Evolutionary conservation across 2,888 invertebrate species (phyloP).

Genomic region (Himalopsyche kuldschensis): DNA sequence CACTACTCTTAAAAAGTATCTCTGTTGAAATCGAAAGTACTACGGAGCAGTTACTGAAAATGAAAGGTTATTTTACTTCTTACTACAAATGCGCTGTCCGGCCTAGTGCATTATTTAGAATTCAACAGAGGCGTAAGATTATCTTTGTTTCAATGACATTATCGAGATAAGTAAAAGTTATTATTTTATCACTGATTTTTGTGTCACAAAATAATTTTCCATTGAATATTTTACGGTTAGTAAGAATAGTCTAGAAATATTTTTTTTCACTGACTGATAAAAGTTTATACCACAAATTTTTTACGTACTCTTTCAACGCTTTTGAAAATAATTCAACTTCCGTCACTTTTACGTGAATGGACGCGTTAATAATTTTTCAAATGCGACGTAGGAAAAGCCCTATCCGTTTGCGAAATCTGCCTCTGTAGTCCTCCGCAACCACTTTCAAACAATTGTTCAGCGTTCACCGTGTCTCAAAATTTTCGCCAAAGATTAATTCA

Average conservation of each 20-base stretch:
- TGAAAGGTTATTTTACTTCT: background rate
- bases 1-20: background rate
- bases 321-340: background rate
- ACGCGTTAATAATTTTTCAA: background rate
- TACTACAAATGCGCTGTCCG: background rate
- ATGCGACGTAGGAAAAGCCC: background rate
- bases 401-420: background rate
- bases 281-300: background rate
- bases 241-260: background rate
- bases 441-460: background rate
- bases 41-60: background rate
- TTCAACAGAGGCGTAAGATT: too few species aligned
- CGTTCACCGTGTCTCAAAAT: background rate
- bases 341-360: background rate
- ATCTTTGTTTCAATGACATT: background rate
- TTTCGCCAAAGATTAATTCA: background rate
- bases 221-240: background rate
- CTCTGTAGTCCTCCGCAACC: background rate
- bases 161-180: background rate
- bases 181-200: background rate
- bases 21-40: background rate
- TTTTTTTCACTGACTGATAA: background rate
- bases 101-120: background rate
- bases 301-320: background rate
- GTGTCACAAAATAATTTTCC: background rate